Base-by-base conservation (phyloP, 2,797 vertebrate species). In the Rhynchotus rufescens region DNA sequence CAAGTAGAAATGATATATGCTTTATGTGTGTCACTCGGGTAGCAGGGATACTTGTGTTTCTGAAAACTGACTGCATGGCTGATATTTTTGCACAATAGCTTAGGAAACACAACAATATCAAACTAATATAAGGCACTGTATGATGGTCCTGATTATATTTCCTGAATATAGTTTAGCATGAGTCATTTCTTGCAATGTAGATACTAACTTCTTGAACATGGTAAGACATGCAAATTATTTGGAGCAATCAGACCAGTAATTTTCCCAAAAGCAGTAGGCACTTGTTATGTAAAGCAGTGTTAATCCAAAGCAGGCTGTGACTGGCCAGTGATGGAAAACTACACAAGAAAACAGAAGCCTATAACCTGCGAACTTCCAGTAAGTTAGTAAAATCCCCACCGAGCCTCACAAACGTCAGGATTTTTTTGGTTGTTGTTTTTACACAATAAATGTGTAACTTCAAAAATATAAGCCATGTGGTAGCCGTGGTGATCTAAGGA, bases 261-360 rank as follows among this genome's bases (percentile, higher is more conserved):
- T 78, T 89, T 42, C 26, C 73, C 34, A 4, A 80, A 65, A 78
- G 54, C 44, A 86, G 21, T 11, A 40, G 54, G 15, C 42, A 61
- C 42, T 88, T 89, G 21, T 79, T 73, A 66, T n/a, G 42, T 73
- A 86, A 91, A 79, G 78, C 32, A 42, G 36, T 23, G 40, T 42
- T 85, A 85, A 93, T 95, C 56, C 47, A 65, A 44, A 90, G 42
- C 38, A 83, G 40, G 51, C 61, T 77, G 87, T 88, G 60, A 67
- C 57, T 69, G 59, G 32, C 40, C 26, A 54, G 23, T 40, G 61
- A 51, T 62, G 28, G 30, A 40, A 89, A 94, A 57, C 44, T 75
- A 45, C 1, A 2, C 44, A 22, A 78, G 56, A 62, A 78, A 65
- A 52, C 16, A 59, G 15, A 84, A 76, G 8, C 40, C 74, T 8